Base-by-base conservation (phyloP, 2,888 invertebrate genomes). In the Limnephilus rhombicus region DNA sequence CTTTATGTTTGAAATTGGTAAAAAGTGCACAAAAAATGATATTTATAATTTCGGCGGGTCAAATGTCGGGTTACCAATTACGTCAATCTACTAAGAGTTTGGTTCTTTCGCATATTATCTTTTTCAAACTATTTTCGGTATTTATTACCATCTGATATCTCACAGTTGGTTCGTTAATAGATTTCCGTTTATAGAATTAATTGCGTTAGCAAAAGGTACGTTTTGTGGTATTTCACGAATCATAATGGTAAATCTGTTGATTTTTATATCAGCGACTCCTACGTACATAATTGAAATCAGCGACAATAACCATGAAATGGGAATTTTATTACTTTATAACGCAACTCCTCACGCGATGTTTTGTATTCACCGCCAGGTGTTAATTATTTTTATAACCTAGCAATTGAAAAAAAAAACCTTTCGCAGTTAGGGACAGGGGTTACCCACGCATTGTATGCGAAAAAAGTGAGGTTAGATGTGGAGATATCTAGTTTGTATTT, bases 281-380 rank as follows among this genome's bases (percentile, higher is more conserved):
- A 41, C 86, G 12, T 86, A 29, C 41, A 45, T 45, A 86, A 86
- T 86, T 86, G 86, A 86, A 86, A 86, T 86, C 86, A 29, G n/a
- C n/a, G 29, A 86, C 86, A n/a, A 86, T 68, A 86, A 86, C 45
- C n/a, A 29, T 85, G 86, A 86, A 86, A n/a, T 45, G 29, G 24
- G 41, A 49, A 45, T 86, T 86, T 86, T 86, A 86, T 45, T 86
- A 45, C 86, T 86, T 86, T 45, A 49, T 45, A 37, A 29, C 45
- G n/a, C 1, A 29, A 41, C 86, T 29, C 86, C 37, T 34, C 86
- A 45, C 86, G 86, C 86, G 45, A 86, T 86, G n/a, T n/a, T 68
- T 68, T 68, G 68, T 68, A 68, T 68, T 68, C 68, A 68, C 7
- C 68, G 24, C 24, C 0, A 86, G 49, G 86, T 86, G 86, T 86